phyloP scores from a whole-genome alignment of 1,140 invertebrate genomes.

The Brachionus koreanus region DNA sequence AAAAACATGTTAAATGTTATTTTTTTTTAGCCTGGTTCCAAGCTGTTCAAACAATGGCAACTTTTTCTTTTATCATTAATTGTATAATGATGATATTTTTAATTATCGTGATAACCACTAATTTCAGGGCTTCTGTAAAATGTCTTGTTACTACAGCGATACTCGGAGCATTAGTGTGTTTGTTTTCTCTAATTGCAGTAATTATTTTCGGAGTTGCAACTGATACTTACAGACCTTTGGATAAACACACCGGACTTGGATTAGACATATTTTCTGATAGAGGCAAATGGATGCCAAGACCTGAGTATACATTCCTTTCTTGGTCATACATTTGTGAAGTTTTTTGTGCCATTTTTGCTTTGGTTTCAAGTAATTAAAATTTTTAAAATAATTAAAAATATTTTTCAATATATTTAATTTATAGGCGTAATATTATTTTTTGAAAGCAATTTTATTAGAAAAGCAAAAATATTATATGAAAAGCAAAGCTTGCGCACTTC shows the following conservation, averaged over 20 bases:
- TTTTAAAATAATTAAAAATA: neutral
- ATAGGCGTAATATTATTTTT: conserved; percentile 36
- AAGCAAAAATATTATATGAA: conserved; percentile 41
- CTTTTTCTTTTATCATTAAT: conserved; percentile 36
- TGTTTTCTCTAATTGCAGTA: conserved; percentile 20
- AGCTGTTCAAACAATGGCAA: conserved; percentile 41
- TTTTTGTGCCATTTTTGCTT: conserved; percentile 33
- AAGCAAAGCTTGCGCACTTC: conserved; percentile 35
- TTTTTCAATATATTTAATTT: neutral
- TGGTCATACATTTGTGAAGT: conserved; percentile 42
- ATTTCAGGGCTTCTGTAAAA: conserved; percentile 38
- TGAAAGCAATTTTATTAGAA: conserved; percentile 40
- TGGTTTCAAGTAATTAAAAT: conserved; percentile 7
- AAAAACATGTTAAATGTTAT: neutral
- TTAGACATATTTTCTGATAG: conserved; percentile 29
- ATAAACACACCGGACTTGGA: conserved; percentile 10
- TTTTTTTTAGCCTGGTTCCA: conserved; percentile 28
- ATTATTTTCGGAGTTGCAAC: conserved; percentile 29
- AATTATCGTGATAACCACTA: neutral
- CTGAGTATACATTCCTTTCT: conserved; percentile 42
- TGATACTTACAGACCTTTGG: conserved; percentile 33
- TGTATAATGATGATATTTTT: conserved; percentile 18
- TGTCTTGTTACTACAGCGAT: conserved; percentile 15
- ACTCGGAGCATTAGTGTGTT: conserved; percentile 22
- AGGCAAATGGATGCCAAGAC: conserved; percentile 45